Percentiles rank a stretch among this genome's conserved stretches.
Evolutionary conservation across 1,140 invertebrate species (phyloP).

Genomic region (Dreissena rostriformis): DNA sequence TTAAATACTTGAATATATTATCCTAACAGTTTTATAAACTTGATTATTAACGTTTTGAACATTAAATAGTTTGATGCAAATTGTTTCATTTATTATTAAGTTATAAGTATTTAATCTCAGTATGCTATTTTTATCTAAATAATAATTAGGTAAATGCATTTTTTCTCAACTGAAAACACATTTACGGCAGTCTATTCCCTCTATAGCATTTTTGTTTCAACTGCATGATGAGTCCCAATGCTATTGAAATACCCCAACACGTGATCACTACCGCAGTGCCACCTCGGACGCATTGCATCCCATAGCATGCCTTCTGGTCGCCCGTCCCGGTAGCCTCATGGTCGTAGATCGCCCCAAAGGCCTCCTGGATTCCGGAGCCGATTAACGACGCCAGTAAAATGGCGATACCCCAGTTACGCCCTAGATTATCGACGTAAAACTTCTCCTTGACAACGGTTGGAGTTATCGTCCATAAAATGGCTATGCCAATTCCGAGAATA

Average conservation of each 20-base stretch:
- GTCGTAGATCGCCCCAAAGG: slow-evolving; percentile 52
- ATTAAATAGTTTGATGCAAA: no score
- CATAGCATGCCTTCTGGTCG: slow-evolving; percentile 20
- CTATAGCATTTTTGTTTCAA: slow-evolving; percentile 15
- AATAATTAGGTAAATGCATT: no score
- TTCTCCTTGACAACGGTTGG: slow-evolving; percentile 54
- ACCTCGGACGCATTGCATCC: slow-evolving; percentile 45
- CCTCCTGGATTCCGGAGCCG: slow-evolving; percentile 29
- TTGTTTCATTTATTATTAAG: no score
- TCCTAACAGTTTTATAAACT: no score
- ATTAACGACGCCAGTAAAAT: slow-evolving; percentile 29
- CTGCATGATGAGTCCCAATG: slow-evolving; percentile 17
- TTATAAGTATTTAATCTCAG: no score
- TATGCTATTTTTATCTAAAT: no score
- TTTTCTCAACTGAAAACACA: neutral
- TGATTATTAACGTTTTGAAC: no score
- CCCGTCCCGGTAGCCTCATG: neutral
- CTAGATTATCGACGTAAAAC: slow-evolving; percentile 48
- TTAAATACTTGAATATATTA: no score
- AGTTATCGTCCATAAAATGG: slow-evolving; percentile 35
- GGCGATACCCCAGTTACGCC: slow-evolving; percentile 53
- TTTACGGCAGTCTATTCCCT: neutral
- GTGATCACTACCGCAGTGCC: slow-evolving; percentile 22
- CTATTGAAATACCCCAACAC: neutral
- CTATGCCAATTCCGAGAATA: slow-evolving; percentile 40